Conservation (phyloP, 92 coral and sea anemone genomes). For the Paramuricea clavata region DNA sequence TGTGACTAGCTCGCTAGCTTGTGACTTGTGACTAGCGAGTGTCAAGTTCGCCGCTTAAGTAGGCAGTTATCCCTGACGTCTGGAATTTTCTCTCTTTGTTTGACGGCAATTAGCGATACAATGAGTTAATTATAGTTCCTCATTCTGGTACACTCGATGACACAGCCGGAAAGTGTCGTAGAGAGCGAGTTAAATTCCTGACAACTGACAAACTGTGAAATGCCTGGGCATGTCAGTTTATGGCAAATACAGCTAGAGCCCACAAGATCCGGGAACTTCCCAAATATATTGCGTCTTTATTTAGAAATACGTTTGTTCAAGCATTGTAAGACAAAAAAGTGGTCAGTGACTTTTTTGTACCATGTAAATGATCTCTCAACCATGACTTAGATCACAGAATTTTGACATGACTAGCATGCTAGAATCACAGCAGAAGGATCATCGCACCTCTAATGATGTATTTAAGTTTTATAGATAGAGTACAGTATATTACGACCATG, state of each 20-base stretch:
- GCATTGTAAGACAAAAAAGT: too few relatives aligned
- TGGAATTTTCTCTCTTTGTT: constrained; percentile 35
- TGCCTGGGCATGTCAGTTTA: not conserved
- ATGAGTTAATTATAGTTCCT: not conserved
- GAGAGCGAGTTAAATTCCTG: not conserved
- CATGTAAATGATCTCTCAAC: too few relatives aligned
- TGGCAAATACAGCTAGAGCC: not conserved
- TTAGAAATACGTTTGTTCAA: too few relatives aligned
- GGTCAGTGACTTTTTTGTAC: too few relatives aligned
- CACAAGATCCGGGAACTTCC: too few relatives aligned
- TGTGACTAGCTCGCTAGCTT: not conserved
- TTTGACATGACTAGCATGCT: too few relatives aligned
- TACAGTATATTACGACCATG: too few relatives aligned
- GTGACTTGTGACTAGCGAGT: not conserved
- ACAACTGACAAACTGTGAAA: not conserved
- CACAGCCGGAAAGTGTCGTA: constrained; percentile 19
- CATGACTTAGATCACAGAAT: too few relatives aligned
- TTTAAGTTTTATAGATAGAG: too few relatives aligned
- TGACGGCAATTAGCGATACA: not conserved
- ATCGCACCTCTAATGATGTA: too few relatives aligned
- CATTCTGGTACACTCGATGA: constrained; percentile 4
- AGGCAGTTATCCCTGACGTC: not conserved
- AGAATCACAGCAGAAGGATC: too few relatives aligned
- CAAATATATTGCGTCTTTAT: too few relatives aligned
- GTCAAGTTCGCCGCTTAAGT: not conserved